These are phyloP conservation scores for Arremon aurantiirostris DNA, from an alignment of 2,797 vertebrate species.

Conservation along the genomic window DNA sequence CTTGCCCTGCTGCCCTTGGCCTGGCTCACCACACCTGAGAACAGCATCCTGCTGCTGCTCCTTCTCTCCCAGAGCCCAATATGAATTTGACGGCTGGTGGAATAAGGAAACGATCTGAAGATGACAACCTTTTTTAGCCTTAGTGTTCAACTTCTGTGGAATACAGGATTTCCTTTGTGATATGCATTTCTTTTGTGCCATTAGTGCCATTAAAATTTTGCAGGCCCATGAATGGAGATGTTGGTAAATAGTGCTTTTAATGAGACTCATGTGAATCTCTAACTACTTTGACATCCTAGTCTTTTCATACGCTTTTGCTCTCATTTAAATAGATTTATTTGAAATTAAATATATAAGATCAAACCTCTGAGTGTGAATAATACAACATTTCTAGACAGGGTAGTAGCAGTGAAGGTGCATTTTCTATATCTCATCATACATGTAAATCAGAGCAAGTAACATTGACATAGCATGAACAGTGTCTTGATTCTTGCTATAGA, in stretches of 20 bases:
- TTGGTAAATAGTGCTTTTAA: not conserved
- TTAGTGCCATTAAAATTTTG: not conserved
- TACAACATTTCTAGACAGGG: not conserved
- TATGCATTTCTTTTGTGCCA: not conserved
- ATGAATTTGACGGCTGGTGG: not conserved
- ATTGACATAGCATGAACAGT: not conserved
- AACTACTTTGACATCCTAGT: not conserved
- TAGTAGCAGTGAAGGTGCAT: not conserved
- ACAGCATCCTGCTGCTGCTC: not conserved
- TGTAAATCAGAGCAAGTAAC: not conserved
- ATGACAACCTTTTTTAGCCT: not conserved
- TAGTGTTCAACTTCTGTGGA: not conserved
- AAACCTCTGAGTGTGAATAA: not conserved
- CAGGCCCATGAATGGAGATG: not conserved
- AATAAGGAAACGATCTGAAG: not conserved
- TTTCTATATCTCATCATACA: not conserved
- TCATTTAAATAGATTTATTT: not conserved
- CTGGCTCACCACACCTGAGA: rapidly evolving
- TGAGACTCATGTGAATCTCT: not conserved
- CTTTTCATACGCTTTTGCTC: not conserved
- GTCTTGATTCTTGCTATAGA: not conserved
- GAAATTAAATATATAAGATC: not conserved
- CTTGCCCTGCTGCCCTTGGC: not conserved
- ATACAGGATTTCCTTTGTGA: not conserved
- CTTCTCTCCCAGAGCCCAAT: not conserved